These are phyloP conservation scores for Gephyroberyx darwinii DNA, from an alignment of 2,797 vertebrate species.

Conservation along the genomic window DNA sequence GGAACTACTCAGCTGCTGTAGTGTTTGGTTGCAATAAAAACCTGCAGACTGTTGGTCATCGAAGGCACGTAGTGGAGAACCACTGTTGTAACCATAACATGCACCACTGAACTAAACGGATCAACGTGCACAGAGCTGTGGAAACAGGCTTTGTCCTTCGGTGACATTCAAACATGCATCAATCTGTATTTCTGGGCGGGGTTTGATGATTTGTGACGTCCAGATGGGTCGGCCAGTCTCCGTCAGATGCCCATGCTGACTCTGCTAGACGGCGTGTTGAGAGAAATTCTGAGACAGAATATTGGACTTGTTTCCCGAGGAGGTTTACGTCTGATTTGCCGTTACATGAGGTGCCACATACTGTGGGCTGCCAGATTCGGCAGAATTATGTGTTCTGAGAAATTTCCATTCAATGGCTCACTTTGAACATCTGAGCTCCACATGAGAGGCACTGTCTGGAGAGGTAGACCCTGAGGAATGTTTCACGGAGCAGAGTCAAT, in stretches of 20 bases:
- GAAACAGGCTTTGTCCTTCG: constrained; percentile 3
- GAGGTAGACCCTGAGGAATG: constrained; percentile 2
- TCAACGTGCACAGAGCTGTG: not conserved
- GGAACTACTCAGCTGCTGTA: too few relatives aligned
- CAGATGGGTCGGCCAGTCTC: not conserved
- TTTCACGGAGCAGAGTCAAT: not conserved
- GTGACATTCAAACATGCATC: not conserved
- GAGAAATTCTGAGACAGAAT: constrained; percentile 28
- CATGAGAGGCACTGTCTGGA: constrained; percentile 43
- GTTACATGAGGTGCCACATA: constrained; percentile 38
- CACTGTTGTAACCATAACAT: too few relatives aligned
- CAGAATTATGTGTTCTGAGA: constrained; percentile 61
- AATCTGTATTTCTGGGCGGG: constrained; percentile 26
- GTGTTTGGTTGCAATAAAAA: too few relatives aligned
- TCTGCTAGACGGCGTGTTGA: not conserved
- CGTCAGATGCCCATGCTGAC: constrained; percentile 22
- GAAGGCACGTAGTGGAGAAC: too few relatives aligned
- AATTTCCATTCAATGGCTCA: constrained; percentile 66
- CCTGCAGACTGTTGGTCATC: too few relatives aligned
- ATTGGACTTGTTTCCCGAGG: constrained; percentile 23
- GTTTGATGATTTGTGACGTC: constrained; percentile 42
- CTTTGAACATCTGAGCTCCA: constrained; percentile 70
- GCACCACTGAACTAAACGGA: not conserved
- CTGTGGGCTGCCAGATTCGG: constrained; percentile 36
- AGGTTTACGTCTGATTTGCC: constrained; percentile 28